Evolutionary conservation across 2,113 vertebrate species (phyloP).

Genomic region (Macaca mulatta): DNA sequence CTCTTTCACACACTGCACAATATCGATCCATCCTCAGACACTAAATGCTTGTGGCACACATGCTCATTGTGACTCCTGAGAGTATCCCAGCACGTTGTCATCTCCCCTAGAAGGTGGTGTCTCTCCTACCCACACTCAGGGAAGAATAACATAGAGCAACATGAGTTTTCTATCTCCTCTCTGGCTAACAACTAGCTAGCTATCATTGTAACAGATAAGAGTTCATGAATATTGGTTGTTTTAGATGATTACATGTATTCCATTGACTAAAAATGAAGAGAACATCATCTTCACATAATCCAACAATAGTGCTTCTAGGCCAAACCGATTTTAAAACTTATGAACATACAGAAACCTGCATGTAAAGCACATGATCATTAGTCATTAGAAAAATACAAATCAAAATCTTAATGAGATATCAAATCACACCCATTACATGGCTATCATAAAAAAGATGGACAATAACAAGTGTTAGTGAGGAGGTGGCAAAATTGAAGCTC

Average conservation of each 20-base stretch:
- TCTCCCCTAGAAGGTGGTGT: not conserved
- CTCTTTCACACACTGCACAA: not conserved
- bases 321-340: conserved; percentile 3
- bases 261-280: not conserved
- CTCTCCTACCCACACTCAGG: not conserved
- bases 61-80: not conserved
- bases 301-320: not conserved
- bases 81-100: not conserved
- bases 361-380: not conserved
- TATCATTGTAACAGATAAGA: not conserved
- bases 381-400: not conserved
- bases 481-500: not conserved
- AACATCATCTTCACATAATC: not conserved
- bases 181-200: not conserved
- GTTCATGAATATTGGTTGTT: not conserved
- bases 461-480: not conserved
- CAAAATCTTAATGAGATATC: not conserved
- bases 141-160: not conserved
- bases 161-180: not conserved
- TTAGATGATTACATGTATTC: not conserved
- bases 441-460: not conserved
- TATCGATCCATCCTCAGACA: not conserved
- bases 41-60: not conserved
- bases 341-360: not conserved
- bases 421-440: not conserved